Percentiles rank a stretch among this genome's conserved stretches.
phyloP scores from a whole-genome alignment of 2,113 vertebrate genomes.

The Craseonycteris thonglongyai region DNA sequence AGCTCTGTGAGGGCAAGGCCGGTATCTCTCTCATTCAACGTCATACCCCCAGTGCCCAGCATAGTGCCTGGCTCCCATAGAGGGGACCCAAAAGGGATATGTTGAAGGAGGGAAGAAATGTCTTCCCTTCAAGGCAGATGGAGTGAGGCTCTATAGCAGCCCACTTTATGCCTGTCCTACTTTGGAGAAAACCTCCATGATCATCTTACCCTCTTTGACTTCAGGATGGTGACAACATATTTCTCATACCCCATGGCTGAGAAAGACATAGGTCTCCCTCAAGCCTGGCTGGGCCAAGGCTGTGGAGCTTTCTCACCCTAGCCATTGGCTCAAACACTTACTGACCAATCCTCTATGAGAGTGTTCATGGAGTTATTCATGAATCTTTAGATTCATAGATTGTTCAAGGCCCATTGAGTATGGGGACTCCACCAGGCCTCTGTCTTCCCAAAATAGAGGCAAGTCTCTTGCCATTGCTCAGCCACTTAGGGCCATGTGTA shows the following conservation, averaged over 20 bases:
- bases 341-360: not conserved
- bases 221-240: not conserved
- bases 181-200: not conserved
- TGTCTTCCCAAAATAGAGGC: not conserved
- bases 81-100: not conserved
- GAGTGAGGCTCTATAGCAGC: not conserved
- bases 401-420: not conserved
- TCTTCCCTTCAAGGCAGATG: rapidly evolving
- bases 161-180: not conserved
- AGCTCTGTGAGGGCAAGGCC: not conserved
- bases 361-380: not conserved
- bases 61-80: not conserved
- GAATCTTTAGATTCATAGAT: not conserved
- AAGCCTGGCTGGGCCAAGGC: not conserved
- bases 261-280: not conserved
- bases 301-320: not conserved
- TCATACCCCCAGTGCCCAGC: not conserved
- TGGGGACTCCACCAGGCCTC: not conserved
- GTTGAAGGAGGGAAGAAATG: not conserved
- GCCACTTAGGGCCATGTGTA: not conserved
- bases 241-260: not conserved
- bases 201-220: not conserved
- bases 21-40: not conserved
- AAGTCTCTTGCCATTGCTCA: not conserved
- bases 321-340: not conserved